Percentiles rank a stretch among this genome's conserved stretches.
Conservation (phyloP, 2,113 vertebrate genomes). For the Gasterosteus aculeatus region DNA sequence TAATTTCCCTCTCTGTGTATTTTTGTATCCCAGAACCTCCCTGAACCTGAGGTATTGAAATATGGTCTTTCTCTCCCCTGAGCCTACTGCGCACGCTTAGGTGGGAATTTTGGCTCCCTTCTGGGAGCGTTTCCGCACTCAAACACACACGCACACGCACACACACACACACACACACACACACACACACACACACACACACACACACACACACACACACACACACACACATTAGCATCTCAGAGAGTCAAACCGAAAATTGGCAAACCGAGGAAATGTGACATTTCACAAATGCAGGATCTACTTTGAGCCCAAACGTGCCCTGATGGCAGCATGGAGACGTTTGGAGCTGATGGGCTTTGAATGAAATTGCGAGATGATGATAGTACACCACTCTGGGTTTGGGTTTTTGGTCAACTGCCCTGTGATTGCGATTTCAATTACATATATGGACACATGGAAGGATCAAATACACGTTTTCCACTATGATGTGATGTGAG, state of each 20-base stretch:
- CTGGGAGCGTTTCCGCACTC: slow-evolving; percentile 20
- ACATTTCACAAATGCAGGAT: slow-evolving; percentile 36
- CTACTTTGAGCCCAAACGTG: slow-evolving; percentile 29
- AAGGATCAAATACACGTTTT: neutral
- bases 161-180: no score
- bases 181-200: no score
- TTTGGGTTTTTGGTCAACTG: neutral
- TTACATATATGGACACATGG: neutral
- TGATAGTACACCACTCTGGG: neutral
- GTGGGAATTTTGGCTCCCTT: neutral
- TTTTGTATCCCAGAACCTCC: neutral
- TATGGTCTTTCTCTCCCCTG: neutral
- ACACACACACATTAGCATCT: slow-evolving; percentile 27
- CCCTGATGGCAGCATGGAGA: neutral
- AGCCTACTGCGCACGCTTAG: slow-evolving; percentile 7
- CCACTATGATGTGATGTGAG: neutral
- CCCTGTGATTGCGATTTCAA: neutral
- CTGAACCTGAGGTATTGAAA: neutral
- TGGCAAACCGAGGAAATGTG: slow-evolving; percentile 38
- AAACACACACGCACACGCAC: neutral
- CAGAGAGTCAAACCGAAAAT: slow-evolving; percentile 38
- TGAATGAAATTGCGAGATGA: neutral
- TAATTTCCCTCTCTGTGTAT: neutral
- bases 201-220: no score
- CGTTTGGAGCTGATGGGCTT: neutral